phyloP scores from a whole-genome alignment of 2,888 invertebrate genomes.

The Cryptops parisi region DNA sequence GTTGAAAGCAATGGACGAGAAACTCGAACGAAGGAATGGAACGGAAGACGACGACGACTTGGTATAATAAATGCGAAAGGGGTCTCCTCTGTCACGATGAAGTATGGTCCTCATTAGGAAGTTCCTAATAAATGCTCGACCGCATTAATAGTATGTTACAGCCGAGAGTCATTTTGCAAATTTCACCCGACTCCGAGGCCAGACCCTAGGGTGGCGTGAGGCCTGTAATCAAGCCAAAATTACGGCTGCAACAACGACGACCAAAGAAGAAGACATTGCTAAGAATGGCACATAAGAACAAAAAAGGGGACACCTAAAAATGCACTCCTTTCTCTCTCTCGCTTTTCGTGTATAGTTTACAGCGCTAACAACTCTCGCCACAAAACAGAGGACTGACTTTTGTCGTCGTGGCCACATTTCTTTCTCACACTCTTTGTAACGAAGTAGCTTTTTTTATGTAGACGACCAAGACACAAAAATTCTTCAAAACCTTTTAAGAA shows the following conservation, averaged over 20 bases:
- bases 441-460: no score
- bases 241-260: not conserved
- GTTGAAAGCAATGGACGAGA: no score
- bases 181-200: not conserved
- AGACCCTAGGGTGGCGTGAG: not conserved
- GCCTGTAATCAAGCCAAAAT: not conserved
- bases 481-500: no score
- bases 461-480: no score
- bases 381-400: no score
- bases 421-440: no score
- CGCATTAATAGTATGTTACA: constrained; percentile 1
- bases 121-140: not conserved
- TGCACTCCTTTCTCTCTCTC: not conserved
- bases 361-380: no score
- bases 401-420: no score
- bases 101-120: constrained; percentile 1
- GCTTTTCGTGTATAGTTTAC: not conserved
- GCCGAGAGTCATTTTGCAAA: not conserved
- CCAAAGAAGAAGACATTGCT: not conserved
- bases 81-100: not conserved
- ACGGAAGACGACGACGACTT: no score
- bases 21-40: no score
- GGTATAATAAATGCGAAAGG: not conserved
- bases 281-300: not conserved
- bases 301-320: not conserved